Evolutionary conservation across 2,113 vertebrate genomes (phyloP), one percentile per base, ranked within the genome.

Genomic region (Pygathrix nemaeus): DNA sequence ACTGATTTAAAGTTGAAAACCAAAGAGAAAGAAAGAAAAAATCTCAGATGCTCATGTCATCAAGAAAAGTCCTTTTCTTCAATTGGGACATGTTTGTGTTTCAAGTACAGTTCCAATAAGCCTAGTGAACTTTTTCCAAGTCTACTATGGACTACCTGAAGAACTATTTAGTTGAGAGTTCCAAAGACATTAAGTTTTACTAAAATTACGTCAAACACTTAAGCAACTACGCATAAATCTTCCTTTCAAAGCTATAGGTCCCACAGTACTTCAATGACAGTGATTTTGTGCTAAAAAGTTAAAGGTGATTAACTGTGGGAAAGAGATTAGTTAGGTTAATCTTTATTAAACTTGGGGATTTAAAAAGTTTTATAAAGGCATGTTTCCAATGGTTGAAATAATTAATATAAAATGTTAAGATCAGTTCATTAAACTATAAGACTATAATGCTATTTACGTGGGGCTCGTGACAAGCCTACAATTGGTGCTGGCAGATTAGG

Each of bases 1-100:
- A 93, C 38, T 79, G 70, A 85, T 18, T 78, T 92, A 88, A 93
- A 90, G 32, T 5, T 72, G 61, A 84, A 88, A 91, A 78, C n/a
- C 30, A 79, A 84, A 94, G 57, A 84, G 5, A 6, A 83, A 68
- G n/a, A 79, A 90, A 93, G 18, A 82, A 11, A 91, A 48, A 73
- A 43, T 78, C 81, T 88, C 48, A 61, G 25, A 23, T 50, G 43
- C 55, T 91, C 38, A 38, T 8, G 7, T 82, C 18, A 57, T 78
- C 68, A 87, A 85, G 80, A 45, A 95, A 83, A 78, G 27, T 13
- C 27, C 66, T 50, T 1, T 50, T 84, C 59, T 86, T 78, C 23
- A 35, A 43, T 50, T 13, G 12, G 43, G 70, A 87, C 30, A 25
- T 85, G 16, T 48, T 52, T 52, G 57, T 90, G 61, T 38, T 61